These are phyloP conservation scores for Epistrophe grossulariae DNA, from an alignment of 2,888 invertebrate species.

Conservation along the genomic window DNA sequence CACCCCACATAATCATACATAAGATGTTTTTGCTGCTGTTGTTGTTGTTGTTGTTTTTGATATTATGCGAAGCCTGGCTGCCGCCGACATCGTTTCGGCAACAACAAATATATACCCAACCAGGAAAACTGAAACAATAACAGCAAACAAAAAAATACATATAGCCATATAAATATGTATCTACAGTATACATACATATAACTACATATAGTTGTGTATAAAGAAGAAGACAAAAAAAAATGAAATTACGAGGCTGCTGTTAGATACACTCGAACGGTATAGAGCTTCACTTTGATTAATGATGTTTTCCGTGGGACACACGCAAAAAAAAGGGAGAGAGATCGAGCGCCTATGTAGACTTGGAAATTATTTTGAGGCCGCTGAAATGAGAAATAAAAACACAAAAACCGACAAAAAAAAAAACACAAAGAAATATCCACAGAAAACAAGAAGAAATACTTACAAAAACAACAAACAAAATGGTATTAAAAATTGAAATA, in stretches of 20 bases:
- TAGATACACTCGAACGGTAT: constrained; percentile 76
- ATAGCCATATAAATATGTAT: constrained; percentile 24
- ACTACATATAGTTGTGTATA: constrained; percentile 4
- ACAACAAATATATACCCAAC: constrained; percentile 51
- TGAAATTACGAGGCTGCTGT: constrained; percentile 73
- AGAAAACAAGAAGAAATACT: constrained; percentile 32
- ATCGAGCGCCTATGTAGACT: constrained; percentile 63
- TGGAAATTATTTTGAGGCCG: constrained; percentile 72
- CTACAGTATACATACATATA: constrained; percentile 12
- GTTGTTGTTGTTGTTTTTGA: constrained; percentile 42
- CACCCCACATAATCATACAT: constrained; percentile 61
- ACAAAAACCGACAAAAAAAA: constrained; percentile 24
- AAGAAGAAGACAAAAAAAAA: constrained; percentile 41
- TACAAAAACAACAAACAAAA: constrained; percentile 11
- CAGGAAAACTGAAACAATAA: constrained; percentile 74
- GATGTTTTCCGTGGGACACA: constrained; percentile 82
- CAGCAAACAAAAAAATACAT: constrained; percentile 40
- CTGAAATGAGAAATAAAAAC: constrained; percentile 53
- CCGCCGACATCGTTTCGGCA: constrained; percentile 59
- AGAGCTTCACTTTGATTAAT: constrained; percentile 82
- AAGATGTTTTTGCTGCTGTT: constrained; percentile 27
- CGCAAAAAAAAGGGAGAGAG: constrained; percentile 78
- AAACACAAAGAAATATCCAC: constrained; percentile 29
- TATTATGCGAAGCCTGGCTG: constrained; percentile 67
- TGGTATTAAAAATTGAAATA: constrained; percentile 25